Conservation (phyloP, 2,113 vertebrate species). For the Nansenia antarctica region DNA sequence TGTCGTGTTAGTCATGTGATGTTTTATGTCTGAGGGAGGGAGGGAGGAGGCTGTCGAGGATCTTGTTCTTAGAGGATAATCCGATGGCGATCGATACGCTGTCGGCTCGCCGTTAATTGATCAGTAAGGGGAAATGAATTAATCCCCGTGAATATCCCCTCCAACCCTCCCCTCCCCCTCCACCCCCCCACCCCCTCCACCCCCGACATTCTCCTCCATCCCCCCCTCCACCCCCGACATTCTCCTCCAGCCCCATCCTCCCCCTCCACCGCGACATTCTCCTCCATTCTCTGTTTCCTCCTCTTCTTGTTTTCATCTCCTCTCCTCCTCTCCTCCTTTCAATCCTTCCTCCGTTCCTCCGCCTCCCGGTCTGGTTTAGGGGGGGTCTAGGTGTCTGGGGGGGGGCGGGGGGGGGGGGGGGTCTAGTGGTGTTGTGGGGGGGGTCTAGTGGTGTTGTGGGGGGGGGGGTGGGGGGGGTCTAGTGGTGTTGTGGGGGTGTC, state of each 20-base stretch:
- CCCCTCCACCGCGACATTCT: neutral
- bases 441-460: too few relatives aligned
- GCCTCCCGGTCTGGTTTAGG: too few relatives aligned
- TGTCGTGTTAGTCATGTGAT: too few relatives aligned
- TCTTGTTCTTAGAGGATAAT: slow-evolving; percentile 12
- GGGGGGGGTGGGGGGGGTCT: slow-evolving; percentile 7
- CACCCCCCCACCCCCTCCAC: neutral
- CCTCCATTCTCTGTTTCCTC: neutral
- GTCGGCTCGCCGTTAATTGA: slow-evolving; percentile 30
- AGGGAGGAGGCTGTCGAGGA: neutral
- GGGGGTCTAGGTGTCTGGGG: too few relatives aligned
- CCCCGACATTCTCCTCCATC: neutral
- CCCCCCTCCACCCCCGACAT: slow-evolving; percentile 5
- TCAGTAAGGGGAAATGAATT: slow-evolving; percentile 40
- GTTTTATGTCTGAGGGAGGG: neutral
- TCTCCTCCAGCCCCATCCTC: slow-evolving; percentile 3
- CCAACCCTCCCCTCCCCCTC: slow-evolving; percentile 6
- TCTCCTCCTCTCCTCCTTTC: neutral
- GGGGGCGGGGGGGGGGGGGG: too few relatives aligned
- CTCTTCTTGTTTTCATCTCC: neutral
- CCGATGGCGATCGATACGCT: slow-evolving; percentile 25
- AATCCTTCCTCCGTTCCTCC: neutral
- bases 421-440: too few relatives aligned
- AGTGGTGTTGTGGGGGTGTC: neutral
- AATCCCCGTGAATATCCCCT: slow-evolving; percentile 28